Base-by-base conservation (phyloP, 2,888 invertebrate genomes). In the Caenorhabditis becei region DNA sequence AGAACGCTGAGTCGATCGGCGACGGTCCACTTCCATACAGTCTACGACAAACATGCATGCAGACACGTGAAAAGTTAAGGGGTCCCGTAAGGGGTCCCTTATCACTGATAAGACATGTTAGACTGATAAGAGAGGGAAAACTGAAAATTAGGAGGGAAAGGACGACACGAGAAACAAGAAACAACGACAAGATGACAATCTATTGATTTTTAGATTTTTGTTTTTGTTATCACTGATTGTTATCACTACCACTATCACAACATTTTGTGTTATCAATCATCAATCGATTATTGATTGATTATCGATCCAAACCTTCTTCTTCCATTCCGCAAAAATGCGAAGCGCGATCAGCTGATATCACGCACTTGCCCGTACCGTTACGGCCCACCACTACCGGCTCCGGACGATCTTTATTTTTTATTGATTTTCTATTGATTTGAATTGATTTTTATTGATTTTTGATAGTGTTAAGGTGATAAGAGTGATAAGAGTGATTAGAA, bases 241-340 rank as follows among this genome's bases (percentile, higher is more conserved):
- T 5, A 58, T 3, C 26, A 69, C 71, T 41, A 53, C 47, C 65
- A 78, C 78, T 44, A 71, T 28, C 56, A 65, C 37, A 32, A 32
- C 10, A 32, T 32, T 32, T 7, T 32, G 10, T 7, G 32, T 32
- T 32, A 32, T 28, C 20, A 58, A 18, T 49, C 54, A 49, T 61
- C n/a, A n/a, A n/a, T n/a, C 18, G 49, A 20, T 54, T 18, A 72
- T 41, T 67, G 14, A 26, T 26, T 41, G 59, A 63, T 79, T 67
- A 8, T 5, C 35, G 7, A 35, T 35, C 10, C 35, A 35, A 35
- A 81, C 81, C 78, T 89, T 88, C 89, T 86, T 90, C 90, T 81
- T 88, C 88, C 79, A 90, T 84, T 58, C 90, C 90, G 79, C 90
- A 90, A 80, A 86, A 90, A 77, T 90, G 90, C 14, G 88, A 88